Evolutionary conservation across 1,140 invertebrate genomes (phyloP), one percentile per base, ranked within the genome.

Genomic region (Drosophila pseudoananassae): DNA sequence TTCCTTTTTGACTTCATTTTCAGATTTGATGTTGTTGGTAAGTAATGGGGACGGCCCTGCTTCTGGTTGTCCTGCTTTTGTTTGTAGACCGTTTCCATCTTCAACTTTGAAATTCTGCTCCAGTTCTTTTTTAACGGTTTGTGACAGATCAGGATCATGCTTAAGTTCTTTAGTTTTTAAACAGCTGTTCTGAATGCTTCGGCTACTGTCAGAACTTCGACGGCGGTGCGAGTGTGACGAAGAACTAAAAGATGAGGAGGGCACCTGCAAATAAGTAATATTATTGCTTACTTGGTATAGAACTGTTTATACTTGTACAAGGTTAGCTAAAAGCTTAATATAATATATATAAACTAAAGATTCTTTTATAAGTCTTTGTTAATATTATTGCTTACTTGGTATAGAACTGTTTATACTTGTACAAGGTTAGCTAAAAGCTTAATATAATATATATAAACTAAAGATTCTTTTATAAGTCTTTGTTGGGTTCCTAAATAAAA

Each of bases 131-230:
- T 57, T 64, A 31, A 72, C 58, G 17, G 49, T 57, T 27, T 52
- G 51, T n/a, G 61, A 52, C 17, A 72, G 59, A 33, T 65, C 71
- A n/a, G 71, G 15, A 4, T 76, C 59, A 29, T 17, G 10, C n/a
- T 15, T 53, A 12, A 23, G 49, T 38, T 52, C 51, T 45, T 54
- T 53, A 12, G 59, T 15, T 29, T 88, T 89, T 29, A 45, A 71
- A 12, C 73, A 73, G 66, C 85, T 87, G 31, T 58, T 89, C 23
- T 91, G 84, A 40, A 89, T 88, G 40, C 85, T 64, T 4, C 82
- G 74, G 54, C 85, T 91, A 46, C 90, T 90, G 5, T 91, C 90
- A 1, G 90, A 91, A 51, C 90, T 91, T 23, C 82, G 73, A 1
- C 90, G 82, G 4, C 90, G 78, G 56, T 88, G 55, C 25, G 79